These are phyloP conservation scores for Pycnonotus jocosus DNA, from an alignment of 2,113 vertebrate species.

Conservation along the genomic window DNA sequence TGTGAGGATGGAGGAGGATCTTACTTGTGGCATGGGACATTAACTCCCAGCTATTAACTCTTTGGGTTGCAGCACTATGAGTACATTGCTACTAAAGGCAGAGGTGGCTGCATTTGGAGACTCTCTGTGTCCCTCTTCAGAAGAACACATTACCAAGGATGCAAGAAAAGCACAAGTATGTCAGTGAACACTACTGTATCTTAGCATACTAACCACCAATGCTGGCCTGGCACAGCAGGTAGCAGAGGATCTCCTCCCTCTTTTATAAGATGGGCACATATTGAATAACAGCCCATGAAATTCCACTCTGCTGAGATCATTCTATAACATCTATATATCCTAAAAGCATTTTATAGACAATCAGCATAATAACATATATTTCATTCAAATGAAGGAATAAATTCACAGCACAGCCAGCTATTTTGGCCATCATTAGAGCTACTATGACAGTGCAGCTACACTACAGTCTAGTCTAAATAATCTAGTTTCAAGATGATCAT, in stretches of 20 bases:
- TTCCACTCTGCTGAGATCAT: background rate
- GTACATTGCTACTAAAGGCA: background rate
- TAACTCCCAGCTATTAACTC: background rate
- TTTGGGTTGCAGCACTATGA: background rate
- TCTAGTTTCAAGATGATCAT: background rate
- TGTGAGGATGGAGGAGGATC: background rate
- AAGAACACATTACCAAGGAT: background rate
- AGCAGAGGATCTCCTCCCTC: background rate
- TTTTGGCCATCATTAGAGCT: background rate
- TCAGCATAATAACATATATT: background rate
- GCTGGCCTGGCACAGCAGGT: background rate
- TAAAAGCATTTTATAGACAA: background rate
- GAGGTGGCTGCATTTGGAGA: background rate
- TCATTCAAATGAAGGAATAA: background rate
- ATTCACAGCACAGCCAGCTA: background rate
- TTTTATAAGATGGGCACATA: background rate
- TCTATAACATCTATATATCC: background rate
- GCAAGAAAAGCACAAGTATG: background rate
- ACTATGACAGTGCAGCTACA: background rate
- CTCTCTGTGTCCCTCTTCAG: background rate
- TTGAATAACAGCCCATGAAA: background rate
- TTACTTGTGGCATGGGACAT: background rate
- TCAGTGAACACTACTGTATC: background rate
- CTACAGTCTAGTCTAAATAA: background rate
- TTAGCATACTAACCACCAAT: background rate